Base-by-base conservation (phyloP, 2,113 vertebrate genomes). In the Pimephales promelas region DNA sequence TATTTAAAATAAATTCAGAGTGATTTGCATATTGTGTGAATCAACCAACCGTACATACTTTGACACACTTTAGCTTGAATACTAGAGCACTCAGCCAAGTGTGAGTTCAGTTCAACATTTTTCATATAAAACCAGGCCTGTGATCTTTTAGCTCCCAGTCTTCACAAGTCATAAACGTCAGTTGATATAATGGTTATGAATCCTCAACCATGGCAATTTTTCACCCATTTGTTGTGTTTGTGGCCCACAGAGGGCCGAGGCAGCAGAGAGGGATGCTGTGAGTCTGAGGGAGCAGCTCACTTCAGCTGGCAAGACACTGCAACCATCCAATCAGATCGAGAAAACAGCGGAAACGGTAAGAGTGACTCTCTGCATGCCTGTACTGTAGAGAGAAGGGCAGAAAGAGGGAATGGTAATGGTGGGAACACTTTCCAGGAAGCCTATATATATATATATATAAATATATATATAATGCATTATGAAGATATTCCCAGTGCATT, bases 181-280 rank as follows among this genome's bases (percentile, higher is more conserved):
- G 43, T 66, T 49, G 24, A 66, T 79, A 52, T 79, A 31, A 66
- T 49, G 26, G 59, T 66, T 66, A 52, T 62, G 6, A 52, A 66
- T 79, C 26, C 16, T 45, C 8, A 0, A 31, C 43, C 28, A 28
- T 20, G 40, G 18, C 18, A 7, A 14, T 80, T 28, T 75, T 28
- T 56, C n/a, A 75, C 9, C 20, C 24, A 66, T 26, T 52, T 72
- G 74, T 64, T 61, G 13, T 75, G 64, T 85, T 43, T 71, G 70
- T 80, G n/a, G 54, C 94, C 89, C 90, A 86, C 94, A 97, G 96
- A 96, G 96, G 93, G 95, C 96, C 90, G 96, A 97, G 92, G 93
- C 93, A 84, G 95, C 95, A 40, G 96, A 97, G 92, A 95, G 95
- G 92, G 95, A 96, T 90, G 95, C 94, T 11, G 96, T 96, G 92